A percentile compares a stretch with the other conserved stretches of the same genome.
Conservation (phyloP, 1,140 invertebrate genomes). For the Micrasema longulum region DNA sequence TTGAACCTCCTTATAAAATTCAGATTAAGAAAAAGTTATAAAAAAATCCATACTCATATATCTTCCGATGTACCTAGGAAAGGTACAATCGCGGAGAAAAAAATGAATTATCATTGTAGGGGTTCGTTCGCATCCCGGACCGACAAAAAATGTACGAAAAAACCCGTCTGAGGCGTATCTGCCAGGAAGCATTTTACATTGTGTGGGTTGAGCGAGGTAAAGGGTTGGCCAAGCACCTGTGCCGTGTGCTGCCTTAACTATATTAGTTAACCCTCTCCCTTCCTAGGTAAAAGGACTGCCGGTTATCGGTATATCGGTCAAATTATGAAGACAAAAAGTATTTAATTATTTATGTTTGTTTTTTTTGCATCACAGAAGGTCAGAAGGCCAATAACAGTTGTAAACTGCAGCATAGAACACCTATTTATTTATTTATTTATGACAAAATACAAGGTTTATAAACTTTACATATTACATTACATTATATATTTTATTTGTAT, state of each 20-base stretch:
- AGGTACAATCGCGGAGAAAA: conserved; percentile 52
- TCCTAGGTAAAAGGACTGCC: too few species aligned
- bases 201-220: conserved; percentile 51
- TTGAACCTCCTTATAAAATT: conserved; percentile 51
- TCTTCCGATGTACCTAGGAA: conserved; percentile 45
- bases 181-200: conserved; percentile 54
- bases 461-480: too few species aligned
- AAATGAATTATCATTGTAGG: conserved; percentile 53
- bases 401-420: too few species aligned
- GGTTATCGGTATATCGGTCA: too few species aligned
- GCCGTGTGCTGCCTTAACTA: conserved; percentile 10
- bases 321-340: too few species aligned
- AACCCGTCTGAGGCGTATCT: conserved; percentile 52
- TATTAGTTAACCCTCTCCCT: neutral
- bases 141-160: conserved; percentile 52
- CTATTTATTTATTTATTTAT: too few species aligned
- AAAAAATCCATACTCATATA: conserved; percentile 54
- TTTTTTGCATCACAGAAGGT: too few species aligned
- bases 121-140: conserved; percentile 51
- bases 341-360: too few species aligned
- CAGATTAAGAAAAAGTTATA: conserved; percentile 54
- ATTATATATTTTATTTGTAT: too few species aligned
- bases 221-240: conserved; percentile 54
- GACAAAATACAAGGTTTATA: too few species aligned
- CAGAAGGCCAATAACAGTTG: too few species aligned